Evolutionary conservation across 2,113 vertebrate genomes (phyloP), one percentile per base, ranked within the genome.

Genomic region (Uria lomvia): DNA sequence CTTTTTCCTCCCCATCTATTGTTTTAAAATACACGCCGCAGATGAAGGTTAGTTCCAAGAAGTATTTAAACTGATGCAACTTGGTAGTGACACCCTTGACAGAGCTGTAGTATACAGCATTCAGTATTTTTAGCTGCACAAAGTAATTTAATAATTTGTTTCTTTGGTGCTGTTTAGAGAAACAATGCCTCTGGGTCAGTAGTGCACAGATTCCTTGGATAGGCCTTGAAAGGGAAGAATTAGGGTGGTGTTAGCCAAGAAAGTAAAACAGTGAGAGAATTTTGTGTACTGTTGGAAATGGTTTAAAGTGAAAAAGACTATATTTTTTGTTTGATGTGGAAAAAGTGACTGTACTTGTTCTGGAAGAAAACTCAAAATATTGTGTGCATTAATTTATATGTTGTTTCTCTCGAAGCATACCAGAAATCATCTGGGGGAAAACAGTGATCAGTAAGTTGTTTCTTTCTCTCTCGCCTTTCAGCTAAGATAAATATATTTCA

Each of bases 221-320:
- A 93, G 85, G 63, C 65, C 85, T 98, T 94, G 86, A 95, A 96
- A 96, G 82, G 68, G 82, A 97, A 96, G 90, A 91, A 94, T 86
- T 88, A 94, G 38, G 43, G 45, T 94, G 68, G 58, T 96, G 67
- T 43, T 94, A 97, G 95, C 96, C 94, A 97, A 97, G 93, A 96
- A 97, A 97, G 93, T 76, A 97, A 97, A 97, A 67, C 66, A 96
- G 90, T 91, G 92, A 96, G 86, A 97, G 95, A 97, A 97, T 97
- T 97, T 81, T 98, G 92, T 94, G 85, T 97, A 94, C 96, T 94
- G 90, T 21, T 97, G 90, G 96, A 95, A 92, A 96, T 91, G 14
- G 78, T 92, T 96, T 95, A 90, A 96, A 97, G 95, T 92, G 82
- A 74, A 96, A 92, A 96, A 96, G 89, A 78, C 60, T 85, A 0